phyloP scores from a whole-genome alignment of 1,140 invertebrate species.

The Tenebrio molitor region DNA sequence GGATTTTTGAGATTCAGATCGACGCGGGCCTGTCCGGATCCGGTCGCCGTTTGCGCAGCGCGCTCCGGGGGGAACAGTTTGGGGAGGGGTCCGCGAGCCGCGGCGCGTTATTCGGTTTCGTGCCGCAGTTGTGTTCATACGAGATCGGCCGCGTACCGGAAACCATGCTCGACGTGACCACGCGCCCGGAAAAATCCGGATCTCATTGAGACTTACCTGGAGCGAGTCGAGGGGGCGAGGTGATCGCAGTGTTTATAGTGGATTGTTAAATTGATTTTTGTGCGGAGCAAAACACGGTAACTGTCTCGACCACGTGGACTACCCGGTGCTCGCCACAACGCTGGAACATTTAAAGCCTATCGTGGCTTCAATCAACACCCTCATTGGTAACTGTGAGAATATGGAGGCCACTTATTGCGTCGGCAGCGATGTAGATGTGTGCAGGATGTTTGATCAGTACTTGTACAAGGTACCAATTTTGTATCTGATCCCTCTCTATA shows the following conservation, averaged over 20 bases:
- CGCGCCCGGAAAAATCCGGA: conserved; percentile 54
- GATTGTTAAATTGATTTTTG: too few species aligned
- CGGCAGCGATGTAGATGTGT: conserved; percentile 74
- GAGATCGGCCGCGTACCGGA: conserved; percentile 54
- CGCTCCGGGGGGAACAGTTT: conserved; percentile 50
- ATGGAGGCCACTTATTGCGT: conserved; percentile 77
- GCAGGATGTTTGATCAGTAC: conserved; percentile 79
- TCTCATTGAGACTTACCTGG: neutral
- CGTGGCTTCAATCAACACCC: conserved; percentile 67
- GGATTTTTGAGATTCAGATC: conserved; percentile 67
- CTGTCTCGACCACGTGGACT: conserved; percentile 51
- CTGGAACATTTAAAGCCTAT: conserved; percentile 68
- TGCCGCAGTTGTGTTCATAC: conserved; percentile 53
- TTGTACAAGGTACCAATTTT: conserved; percentile 73
- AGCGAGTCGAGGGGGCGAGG: too few species aligned
- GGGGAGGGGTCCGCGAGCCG: conserved; percentile 58
- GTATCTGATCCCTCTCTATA: too few species aligned
- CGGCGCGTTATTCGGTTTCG: conserved; percentile 56
- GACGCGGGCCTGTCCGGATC: conserved; percentile 63
- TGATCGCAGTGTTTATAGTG: too few species aligned
- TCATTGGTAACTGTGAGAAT: conserved; percentile 67
- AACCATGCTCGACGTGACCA: conserved; percentile 57
- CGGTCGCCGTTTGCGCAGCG: conserved; percentile 61
- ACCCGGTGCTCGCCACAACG: conserved; percentile 58
- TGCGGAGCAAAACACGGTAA: conserved; percentile 13